Conservation (phyloP, 53 echinoderm and acorn worm species). For the Glandiceps talaboti region DNA sequence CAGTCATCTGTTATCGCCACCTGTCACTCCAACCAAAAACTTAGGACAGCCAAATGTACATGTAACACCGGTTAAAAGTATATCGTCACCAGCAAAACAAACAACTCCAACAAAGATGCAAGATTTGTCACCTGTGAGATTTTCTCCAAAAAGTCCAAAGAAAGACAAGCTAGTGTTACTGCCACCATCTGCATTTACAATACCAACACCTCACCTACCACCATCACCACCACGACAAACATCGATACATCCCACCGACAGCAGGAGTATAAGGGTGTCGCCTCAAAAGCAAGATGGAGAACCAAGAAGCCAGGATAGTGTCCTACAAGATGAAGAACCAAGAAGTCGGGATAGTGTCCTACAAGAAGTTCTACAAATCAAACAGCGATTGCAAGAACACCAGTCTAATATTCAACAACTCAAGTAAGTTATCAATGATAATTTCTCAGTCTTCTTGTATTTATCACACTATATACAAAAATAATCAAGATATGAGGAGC, state of each 20-base stretch:
- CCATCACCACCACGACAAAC: neutral
- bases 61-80: neutral
- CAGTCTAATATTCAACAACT: constrained; percentile 28
- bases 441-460: no score
- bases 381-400: constrained; percentile 25
- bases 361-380: constrained; percentile 25
- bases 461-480: no score
- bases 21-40: constrained; percentile 6
- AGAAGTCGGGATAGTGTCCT: neutral
- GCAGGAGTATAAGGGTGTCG: neutral
- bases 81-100: constrained; percentile 3
- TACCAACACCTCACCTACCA: neutral
- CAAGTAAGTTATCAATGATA: constrained; percentile 24
- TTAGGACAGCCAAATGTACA: neutral
- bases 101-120: constrained; percentile 2
- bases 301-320: neutral
- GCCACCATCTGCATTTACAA: constrained; percentile 65
- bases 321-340: neutral
- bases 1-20: neutral
- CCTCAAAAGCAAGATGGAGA: neutral
- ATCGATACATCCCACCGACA: neutral
- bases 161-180: constrained; percentile 26
- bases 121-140: neutral
- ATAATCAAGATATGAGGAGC: no score
- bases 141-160: neutral